Evolutionary conservation across 2,888 invertebrate genomes (phyloP).

Genomic region (Camponotus fellah): DNA sequence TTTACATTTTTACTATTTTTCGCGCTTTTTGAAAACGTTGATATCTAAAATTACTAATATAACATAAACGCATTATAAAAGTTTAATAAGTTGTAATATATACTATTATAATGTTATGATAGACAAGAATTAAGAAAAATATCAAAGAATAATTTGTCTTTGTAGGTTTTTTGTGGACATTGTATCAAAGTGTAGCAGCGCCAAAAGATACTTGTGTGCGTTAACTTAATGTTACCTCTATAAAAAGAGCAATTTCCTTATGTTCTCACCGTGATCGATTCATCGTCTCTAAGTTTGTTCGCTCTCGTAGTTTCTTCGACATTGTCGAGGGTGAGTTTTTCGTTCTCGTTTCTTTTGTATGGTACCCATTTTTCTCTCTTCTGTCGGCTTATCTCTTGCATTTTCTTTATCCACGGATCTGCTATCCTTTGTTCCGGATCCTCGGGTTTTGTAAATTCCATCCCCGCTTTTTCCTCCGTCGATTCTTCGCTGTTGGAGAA

Average conservation of each 20-base stretch:
- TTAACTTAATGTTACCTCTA: not conserved
- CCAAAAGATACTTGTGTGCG: not conserved
- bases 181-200: not conserved
- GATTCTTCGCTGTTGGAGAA: constrained; percentile 56
- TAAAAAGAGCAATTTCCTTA: constrained; percentile 23
- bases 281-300: constrained; percentile 22
- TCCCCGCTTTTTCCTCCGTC: constrained; percentile 55
- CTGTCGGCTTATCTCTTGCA: constrained; percentile 66
- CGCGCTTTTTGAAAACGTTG: not conserved
- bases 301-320: constrained; percentile 38
- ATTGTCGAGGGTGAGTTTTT: constrained; percentile 18
- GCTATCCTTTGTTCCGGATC: constrained; percentile 49
- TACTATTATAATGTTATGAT: not conserved
- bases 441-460: constrained; percentile 46
- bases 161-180: not conserved
- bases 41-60: not conserved
- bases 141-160: constrained; percentile 9
- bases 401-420: constrained; percentile 67
- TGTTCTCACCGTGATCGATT: constrained; percentile 42
- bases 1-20: not conserved
- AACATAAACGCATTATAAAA: not conserved
- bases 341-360: constrained; percentile 33
- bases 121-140: not conserved
- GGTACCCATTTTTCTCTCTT: constrained; percentile 65
- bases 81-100: not conserved